Percentiles rank a stretch among this genome's conserved stretches.
phyloP scores from a whole-genome alignment of 2,797 vertebrate genomes.

The Nyctalus aviator region DNA sequence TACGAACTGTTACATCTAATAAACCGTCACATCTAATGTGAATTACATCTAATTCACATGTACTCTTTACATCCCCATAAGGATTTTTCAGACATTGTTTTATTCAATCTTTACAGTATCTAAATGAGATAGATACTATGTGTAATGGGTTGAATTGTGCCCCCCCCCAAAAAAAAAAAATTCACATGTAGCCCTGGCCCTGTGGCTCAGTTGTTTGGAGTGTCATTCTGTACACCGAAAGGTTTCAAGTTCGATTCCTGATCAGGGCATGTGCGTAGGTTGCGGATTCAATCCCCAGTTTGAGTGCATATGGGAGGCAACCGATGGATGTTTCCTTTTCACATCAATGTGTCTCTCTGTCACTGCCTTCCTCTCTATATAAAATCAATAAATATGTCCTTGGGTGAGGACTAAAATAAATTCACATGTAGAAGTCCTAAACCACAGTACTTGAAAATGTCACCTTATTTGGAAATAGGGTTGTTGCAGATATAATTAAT shows the following conservation, averaged over 20 bases:
- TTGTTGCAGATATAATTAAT: slow-evolving; percentile 45
- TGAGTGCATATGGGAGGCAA: neutral
- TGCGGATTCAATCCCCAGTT: neutral
- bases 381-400: neutral
- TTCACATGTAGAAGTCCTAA: slow-evolving; percentile 29
- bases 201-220: neutral
- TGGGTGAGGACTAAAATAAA: neutral
- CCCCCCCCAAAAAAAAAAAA: neutral
- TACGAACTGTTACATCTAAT: neutral
- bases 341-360: neutral
- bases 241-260: neutral
- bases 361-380: neutral
- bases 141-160: neutral
- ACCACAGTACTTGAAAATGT: slow-evolving; percentile 10
- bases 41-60: no score
- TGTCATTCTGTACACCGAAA: neutral
- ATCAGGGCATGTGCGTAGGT: neutral
- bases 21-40: no score
- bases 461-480: slow-evolving; percentile 30
- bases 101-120: slow-evolving; percentile 51
- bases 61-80: neutral
- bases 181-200: neutral
- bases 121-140: neutral
- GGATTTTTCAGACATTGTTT: slow-evolving; percentile 45
- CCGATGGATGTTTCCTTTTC: neutral